Evolutionary conservation across 2,113 vertebrate genomes (phyloP).

Genomic region (Sturnus vulgaris): DNA sequence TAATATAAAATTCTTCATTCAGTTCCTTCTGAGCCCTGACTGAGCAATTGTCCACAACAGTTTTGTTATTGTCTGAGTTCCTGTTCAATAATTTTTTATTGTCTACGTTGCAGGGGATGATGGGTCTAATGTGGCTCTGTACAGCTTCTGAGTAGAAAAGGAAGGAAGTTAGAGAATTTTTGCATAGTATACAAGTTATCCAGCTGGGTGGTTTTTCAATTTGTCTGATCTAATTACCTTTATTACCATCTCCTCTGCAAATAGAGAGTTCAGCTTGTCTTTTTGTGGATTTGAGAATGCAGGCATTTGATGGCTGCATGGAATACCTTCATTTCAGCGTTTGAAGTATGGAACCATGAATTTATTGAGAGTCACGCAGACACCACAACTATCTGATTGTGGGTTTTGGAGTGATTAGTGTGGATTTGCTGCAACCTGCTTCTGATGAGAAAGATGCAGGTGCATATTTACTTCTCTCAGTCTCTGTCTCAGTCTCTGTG

Average conservation of each 20-base stretch:
- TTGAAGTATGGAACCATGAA: not conserved
- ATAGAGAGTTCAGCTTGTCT: not conserved
- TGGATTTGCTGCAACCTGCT: not conserved
- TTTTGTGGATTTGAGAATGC: not conserved
- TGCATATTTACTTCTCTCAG: not conserved
- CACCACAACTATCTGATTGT: not conserved
- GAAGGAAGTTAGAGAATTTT: not conserved
- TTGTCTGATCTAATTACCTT: conserved; percentile 10
- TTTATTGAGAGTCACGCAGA: not conserved
- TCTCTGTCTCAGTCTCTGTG: not conserved
- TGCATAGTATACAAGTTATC: not conserved
- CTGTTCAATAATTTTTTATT: not conserved
- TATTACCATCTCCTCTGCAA: not conserved
- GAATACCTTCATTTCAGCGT: not conserved
- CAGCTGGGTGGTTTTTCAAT: not conserved
- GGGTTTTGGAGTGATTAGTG: not conserved
- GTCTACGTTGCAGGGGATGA: not conserved
- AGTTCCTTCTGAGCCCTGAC: not conserved
- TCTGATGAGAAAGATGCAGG: not conserved
- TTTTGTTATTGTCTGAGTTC: not conserved
- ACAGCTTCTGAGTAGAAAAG: not conserved
- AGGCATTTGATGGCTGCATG: not conserved
- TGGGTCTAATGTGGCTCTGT: not conserved
- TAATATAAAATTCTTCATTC: not conserved
- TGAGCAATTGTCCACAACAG: not conserved